These are phyloP conservation scores for Drosophila cognata DNA, from an alignment of 2,888 invertebrate species.

Conservation along the genomic window DNA sequence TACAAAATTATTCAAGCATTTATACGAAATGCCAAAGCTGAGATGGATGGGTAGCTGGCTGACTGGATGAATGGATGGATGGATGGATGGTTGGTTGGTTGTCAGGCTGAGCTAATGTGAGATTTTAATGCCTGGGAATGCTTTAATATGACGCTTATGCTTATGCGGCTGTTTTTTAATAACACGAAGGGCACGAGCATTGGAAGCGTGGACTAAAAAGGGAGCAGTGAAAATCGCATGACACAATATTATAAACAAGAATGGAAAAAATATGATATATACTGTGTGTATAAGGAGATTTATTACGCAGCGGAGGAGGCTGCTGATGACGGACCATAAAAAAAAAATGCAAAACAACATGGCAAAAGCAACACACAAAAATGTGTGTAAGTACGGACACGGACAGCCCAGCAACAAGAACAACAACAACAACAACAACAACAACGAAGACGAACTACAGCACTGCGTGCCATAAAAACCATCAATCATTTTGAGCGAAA, in stretches of 20 bases:
- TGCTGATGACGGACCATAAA: conserved; percentile 79
- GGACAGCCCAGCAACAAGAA: conserved; percentile 48
- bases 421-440: conserved; percentile 21
- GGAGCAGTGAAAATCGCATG: conserved; percentile 70
- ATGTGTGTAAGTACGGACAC: conserved; percentile 46
- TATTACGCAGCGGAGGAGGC: conserved; percentile 70
- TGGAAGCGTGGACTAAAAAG: conserved; percentile 37
- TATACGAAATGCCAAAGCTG: conserved; percentile 75
- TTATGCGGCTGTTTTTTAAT: conserved; percentile 67
- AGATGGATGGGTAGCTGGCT: conserved; percentile 61
- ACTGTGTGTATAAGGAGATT: conserved; percentile 69
- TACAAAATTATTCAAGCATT: conserved; percentile 76
- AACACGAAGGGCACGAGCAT: conserved; percentile 63
- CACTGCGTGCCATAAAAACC: conserved; percentile 76
- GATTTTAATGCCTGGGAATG: conserved; percentile 77
- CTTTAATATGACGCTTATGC: conserved; percentile 74
- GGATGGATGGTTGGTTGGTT: conserved; percentile 45
- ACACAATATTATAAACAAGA: conserved; percentile 81
- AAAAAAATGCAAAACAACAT: conserved; percentile 66
- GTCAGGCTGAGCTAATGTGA: conserved; percentile 67
- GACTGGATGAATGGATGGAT: conserved; percentile 44
- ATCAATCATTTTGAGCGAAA: conserved; percentile 79
- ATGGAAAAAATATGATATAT: conserved; percentile 58
- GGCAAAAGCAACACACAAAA: conserved; percentile 45
- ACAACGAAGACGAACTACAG: conserved; percentile 44